Conservation (phyloP, 1,140 invertebrate genomes). For the Lysiphlebus fabarum region DNA sequence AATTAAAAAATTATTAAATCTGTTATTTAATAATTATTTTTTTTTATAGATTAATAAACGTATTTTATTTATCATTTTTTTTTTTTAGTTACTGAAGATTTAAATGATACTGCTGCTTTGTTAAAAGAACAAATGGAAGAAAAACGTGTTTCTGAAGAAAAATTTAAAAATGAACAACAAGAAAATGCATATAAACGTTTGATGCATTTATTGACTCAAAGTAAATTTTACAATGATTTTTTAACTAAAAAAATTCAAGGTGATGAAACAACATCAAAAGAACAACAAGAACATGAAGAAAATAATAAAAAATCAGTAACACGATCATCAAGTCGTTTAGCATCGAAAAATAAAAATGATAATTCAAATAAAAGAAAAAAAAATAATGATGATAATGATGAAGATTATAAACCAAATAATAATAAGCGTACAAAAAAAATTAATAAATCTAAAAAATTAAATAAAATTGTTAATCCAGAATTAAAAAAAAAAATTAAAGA, state of each 20-base stretch:
- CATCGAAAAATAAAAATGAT: slow-evolving; percentile 21
- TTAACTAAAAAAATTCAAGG: slow-evolving; percentile 43
- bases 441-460: slow-evolving; percentile 25
- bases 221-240: slow-evolving; percentile 50
- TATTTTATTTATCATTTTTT: too few species aligned
- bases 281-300: slow-evolving; percentile 1
- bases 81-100: too few species aligned
- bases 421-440: slow-evolving; percentile 24
- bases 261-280: slow-evolving; percentile 14
- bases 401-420: slow-evolving; percentile 24
- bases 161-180: slow-evolving; percentile 31
- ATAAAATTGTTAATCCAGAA: slow-evolving; percentile 22
- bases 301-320: neutral
- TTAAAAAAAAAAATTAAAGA: slow-evolving; percentile 28
- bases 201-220: slow-evolving; percentile 48
- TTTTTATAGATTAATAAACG: too few species aligned
- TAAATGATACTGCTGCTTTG: too few species aligned
- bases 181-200: slow-evolving; percentile 43
- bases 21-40: too few species aligned
- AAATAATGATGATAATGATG: slow-evolving; percentile 18
- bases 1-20: too few species aligned
- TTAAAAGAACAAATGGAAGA: slow-evolving; percentile 6
- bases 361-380: slow-evolving; percentile 4
- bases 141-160: slow-evolving; percentile 26
- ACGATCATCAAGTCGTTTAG: neutral